Conservation (phyloP, 2,797 vertebrate species). For the Agapornis canus region DNA sequence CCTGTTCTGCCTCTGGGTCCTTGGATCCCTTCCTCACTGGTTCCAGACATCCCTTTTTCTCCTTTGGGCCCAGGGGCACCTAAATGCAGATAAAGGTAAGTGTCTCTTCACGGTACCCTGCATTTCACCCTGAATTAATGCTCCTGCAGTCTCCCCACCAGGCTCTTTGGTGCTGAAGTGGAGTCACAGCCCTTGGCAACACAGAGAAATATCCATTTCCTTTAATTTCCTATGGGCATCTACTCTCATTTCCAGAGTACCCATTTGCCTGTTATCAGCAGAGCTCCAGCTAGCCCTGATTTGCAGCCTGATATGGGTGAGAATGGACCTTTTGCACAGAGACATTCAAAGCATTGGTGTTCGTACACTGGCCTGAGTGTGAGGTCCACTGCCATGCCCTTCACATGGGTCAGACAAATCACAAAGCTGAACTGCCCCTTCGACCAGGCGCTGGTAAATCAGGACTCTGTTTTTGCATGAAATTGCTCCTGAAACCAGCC, state of each 20-base stretch:
- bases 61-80: slow-evolving; percentile 71
- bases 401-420: background rate
- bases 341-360: background rate
- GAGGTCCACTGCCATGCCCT: background rate
- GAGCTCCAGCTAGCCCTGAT: background rate
- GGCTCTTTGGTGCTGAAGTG: background rate
- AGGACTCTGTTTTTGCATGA: background rate
- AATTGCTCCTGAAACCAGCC: background rate
- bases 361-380: background rate
- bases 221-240: background rate
- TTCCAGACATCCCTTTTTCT: slow-evolving; percentile 50
- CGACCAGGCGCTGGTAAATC: background rate
- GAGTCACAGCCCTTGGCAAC: background rate
- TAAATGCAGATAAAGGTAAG: background rate
- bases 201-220: background rate
- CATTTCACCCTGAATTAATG: background rate
- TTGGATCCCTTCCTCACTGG: slow-evolving; percentile 37
- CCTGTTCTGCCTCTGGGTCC: slow-evolving; percentile 60
- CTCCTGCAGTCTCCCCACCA: background rate
- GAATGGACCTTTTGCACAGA: background rate
- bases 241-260: background rate
- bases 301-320: background rate
- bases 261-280: background rate
- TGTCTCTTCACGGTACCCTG: background rate
- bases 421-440: background rate